These are phyloP conservation scores for Xanthia togata DNA, from an alignment of 2,888 invertebrate genomes.

Conservation along the genomic window DNA sequence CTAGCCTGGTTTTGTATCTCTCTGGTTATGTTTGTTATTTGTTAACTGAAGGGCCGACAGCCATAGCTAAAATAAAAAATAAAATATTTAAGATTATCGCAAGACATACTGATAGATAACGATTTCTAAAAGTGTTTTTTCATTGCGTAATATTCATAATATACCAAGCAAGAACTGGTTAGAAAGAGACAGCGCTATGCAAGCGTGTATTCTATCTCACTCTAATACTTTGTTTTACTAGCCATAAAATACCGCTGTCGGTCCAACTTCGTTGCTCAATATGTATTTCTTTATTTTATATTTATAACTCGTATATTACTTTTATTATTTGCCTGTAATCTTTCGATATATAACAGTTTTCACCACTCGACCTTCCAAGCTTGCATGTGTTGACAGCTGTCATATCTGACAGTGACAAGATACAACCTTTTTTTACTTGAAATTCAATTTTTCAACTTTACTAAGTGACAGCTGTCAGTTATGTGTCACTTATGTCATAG, in stretches of 20 bases:
- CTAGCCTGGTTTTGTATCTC: conserved; percentile 45
- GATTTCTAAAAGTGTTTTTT: not conserved
- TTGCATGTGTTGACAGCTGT: conserved; percentile 62
- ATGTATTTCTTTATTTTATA: conserved; percentile 56
- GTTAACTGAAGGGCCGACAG: conserved; percentile 52
- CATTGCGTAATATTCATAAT: not conserved
- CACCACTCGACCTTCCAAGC: conserved; percentile 48
- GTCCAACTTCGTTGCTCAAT: conserved; percentile 66
- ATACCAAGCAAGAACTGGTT: not conserved
- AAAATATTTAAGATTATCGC: not conserved
- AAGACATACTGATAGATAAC: not conserved
- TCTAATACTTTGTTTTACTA: not conserved
- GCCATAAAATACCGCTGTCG: conserved; percentile 30
- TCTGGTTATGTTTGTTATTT: conserved; percentile 60
- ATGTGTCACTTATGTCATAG: conserved; percentile 29
- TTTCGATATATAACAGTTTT: conserved; percentile 49
- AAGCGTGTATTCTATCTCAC: conserved; percentile 9
- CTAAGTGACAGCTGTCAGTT: conserved; percentile 48
- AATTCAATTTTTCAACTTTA: conserved; percentile 42
- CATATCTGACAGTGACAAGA: conserved; percentile 38
- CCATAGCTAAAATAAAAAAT: not conserved
- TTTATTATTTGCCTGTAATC: conserved; percentile 52
- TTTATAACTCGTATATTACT: conserved; percentile 47
- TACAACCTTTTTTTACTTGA: conserved; percentile 32
- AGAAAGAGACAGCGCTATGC: conserved; percentile 6